Evolutionary conservation across 2,888 invertebrate species (phyloP).

Genomic region (Sclerodermus sp.): DNA sequence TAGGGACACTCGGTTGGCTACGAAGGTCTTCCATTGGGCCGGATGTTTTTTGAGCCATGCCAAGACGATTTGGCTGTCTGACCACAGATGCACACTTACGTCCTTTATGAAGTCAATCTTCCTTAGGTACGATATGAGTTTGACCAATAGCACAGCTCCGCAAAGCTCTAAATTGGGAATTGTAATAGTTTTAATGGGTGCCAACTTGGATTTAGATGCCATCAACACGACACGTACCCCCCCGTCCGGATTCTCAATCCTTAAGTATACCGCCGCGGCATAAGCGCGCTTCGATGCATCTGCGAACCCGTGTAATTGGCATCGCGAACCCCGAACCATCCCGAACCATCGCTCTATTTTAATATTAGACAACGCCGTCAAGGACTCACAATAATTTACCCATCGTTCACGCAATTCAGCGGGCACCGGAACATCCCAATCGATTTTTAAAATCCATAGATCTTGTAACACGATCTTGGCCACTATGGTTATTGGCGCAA

Average conservation of each 20-base stretch:
- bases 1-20: too few relatives aligned
- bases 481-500: not conserved
- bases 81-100: not conserved
- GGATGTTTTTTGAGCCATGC: too few relatives aligned
- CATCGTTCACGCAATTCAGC: not conserved
- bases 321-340: too few relatives aligned
- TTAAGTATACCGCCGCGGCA: not conserved
- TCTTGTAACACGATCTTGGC: conserved; percentile 1
- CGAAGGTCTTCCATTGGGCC: too few relatives aligned
- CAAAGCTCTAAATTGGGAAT: conserved; percentile 1
- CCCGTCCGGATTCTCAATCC: not conserved
- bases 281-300: not conserved
- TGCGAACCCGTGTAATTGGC: not conserved
- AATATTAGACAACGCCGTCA: not conserved
- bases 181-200: not conserved
- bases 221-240: not conserved
- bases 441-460: not conserved
- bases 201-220: not conserved
- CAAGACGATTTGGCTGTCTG: too few relatives aligned
- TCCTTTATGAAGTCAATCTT: too few relatives aligned
- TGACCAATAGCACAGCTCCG: not conserved
- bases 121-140: not conserved
- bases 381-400: not conserved
- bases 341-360: too few relatives aligned
- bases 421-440: not conserved